phyloP scores from a whole-genome alignment of 2,888 invertebrate genomes.

The Anticlea derivata region DNA sequence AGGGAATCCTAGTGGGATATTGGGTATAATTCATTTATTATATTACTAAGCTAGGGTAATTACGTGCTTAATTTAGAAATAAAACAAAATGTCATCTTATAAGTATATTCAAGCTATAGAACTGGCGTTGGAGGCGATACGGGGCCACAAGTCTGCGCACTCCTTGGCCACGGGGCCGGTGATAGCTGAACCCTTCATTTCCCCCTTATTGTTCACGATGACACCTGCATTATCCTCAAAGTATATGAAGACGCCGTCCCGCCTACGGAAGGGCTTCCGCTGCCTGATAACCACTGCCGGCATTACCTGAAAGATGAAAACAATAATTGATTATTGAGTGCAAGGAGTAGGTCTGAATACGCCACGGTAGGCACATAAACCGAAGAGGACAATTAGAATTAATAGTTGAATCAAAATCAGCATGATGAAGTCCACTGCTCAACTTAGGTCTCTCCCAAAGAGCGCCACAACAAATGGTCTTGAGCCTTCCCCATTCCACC shows the following conservation, averaged over 20 bases:
- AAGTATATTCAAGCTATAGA: slow-evolving; percentile 92
- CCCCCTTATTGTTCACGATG: slow-evolving; percentile 99
- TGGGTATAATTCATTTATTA: no score
- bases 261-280: slow-evolving; percentile 99
- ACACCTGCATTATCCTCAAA: slow-evolving; percentile 99
- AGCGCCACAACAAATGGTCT: no score
- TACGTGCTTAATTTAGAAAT: no score
- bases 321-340: background rate
- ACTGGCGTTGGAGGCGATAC: slow-evolving; percentile 99
- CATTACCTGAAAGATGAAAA: slow-evolving; percentile 89
- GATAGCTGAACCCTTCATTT: slow-evolving; percentile 99
- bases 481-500: no score
- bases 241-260: slow-evolving; percentile 99
- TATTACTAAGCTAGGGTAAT: no score
- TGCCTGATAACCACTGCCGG: slow-evolving; percentile 99
- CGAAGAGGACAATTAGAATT: no score
- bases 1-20: no score
- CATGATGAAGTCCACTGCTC: no score
- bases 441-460: no score
- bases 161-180: slow-evolving; percentile 99
- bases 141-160: slow-evolving; percentile 99
- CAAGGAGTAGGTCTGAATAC: no score
- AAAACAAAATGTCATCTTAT: slow-evolving; percentile 42
- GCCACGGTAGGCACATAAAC: no score
- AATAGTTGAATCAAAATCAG: no score